Conservation (phyloP, 2,888 invertebrate species). For the Chalcis sispes region DNA sequence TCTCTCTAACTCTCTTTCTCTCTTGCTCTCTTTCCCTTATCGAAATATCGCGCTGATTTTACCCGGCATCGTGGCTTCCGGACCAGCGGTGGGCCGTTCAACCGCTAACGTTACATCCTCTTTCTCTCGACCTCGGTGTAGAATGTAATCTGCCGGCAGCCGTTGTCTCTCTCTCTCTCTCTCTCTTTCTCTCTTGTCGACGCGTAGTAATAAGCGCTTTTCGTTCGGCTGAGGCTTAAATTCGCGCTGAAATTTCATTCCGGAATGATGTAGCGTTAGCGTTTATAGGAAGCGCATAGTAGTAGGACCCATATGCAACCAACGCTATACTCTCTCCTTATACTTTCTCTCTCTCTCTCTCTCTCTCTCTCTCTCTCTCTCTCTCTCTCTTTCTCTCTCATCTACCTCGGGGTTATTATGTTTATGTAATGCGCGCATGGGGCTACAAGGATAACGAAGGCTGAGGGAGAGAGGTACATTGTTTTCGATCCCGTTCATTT, state of each 20-base stretch:
- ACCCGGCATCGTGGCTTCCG: too few relatives aligned
- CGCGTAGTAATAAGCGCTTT: neutral
- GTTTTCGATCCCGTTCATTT: conserved; percentile 21
- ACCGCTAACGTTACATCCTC: too few relatives aligned
- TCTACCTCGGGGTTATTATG: conserved; percentile 26
- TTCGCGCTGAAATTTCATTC: conserved; percentile 34
- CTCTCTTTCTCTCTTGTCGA: neutral
- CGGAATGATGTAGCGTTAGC: conserved; percentile 31
- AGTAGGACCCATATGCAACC: too few relatives aligned
- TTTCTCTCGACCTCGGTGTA: too few relatives aligned
- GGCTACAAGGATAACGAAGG: conserved; percentile 9
- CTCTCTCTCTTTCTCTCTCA: too few relatives aligned
- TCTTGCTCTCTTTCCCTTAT: conserved; percentile 43
- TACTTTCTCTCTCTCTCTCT: too few relatives aligned
- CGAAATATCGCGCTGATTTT: conserved; percentile 55
- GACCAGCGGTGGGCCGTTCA: too few relatives aligned
- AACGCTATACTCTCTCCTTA: too few relatives aligned
- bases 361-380: too few relatives aligned
- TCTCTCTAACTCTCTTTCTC: neutral
- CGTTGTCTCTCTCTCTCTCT: too few relatives aligned
- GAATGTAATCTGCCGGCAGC: too few relatives aligned
- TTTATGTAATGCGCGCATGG: neutral
- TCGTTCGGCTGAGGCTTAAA: conserved; percentile 14
- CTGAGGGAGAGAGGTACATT: neutral
- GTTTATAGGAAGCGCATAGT: conserved; percentile 9